Evolutionary conservation across 2,113 vertebrate genomes (phyloP).

Genomic region (Lichenostomus cassidix): DNA sequence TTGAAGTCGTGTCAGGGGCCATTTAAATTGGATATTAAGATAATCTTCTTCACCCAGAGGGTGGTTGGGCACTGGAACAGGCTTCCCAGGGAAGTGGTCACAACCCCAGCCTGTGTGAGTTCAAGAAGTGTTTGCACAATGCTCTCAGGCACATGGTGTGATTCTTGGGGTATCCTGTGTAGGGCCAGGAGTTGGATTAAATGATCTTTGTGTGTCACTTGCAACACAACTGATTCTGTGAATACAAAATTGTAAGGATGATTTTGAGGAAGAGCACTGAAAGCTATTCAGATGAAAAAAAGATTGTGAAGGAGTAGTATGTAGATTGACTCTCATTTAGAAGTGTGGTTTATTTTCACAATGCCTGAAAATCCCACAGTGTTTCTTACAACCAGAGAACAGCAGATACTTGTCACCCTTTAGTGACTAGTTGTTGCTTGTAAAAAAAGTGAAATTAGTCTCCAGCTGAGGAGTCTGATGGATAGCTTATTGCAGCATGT

Average conservation of each 20-base stretch:
- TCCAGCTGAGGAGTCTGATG: not conserved
- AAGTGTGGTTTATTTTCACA: not conserved
- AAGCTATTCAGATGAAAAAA: not conserved
- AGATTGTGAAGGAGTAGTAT: not conserved
- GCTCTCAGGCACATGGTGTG: not conserved
- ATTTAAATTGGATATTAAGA: too few species aligned
- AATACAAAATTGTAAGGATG: not conserved
- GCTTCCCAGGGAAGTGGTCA: not conserved
- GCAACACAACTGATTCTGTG: not conserved
- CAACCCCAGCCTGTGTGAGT: not conserved
- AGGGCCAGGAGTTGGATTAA: rapidly evolving
- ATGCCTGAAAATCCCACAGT: not conserved
- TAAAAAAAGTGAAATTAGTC: not conserved
- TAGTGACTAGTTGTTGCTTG: not conserved
- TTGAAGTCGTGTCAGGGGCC: not conserved
- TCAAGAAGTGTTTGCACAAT: not conserved
- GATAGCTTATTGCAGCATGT: not conserved
- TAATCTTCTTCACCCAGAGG: not conserved
- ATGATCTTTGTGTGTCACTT: not conserved
- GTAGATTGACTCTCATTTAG: not conserved
- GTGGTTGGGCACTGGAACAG: rapidly evolving
- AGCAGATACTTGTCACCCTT: not conserved
- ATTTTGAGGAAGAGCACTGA: not conserved
- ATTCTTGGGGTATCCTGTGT: not conserved
- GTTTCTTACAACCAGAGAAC: not conserved